phyloP scores from a whole-genome alignment of 1,140 invertebrate species.

The Macrostomum lignano region DNA sequence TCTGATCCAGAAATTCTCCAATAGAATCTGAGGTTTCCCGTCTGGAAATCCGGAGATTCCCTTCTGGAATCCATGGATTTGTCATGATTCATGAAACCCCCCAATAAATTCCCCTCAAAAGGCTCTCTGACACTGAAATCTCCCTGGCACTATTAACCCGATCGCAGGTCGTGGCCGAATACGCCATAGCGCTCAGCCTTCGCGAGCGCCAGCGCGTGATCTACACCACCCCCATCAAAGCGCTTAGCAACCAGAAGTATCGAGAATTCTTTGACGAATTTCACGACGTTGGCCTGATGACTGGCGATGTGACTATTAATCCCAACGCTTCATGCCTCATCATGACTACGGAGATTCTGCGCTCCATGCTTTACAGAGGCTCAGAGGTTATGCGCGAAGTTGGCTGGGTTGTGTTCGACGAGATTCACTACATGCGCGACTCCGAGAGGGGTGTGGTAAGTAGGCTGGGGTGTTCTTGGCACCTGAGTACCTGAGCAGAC shows the following conservation, averaged over 20 bases:
- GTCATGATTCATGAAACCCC: too few species aligned
- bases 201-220: constrained; percentile 58
- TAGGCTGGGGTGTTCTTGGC: too few species aligned
- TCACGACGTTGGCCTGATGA: constrained; percentile 73
- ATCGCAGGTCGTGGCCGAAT: constrained; percentile 18
- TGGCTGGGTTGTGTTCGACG: constrained; percentile 97
- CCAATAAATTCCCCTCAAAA: not conserved
- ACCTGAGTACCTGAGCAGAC: too few species aligned
- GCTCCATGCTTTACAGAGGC: constrained; percentile 96
- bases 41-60: too few species aligned
- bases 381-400: constrained; percentile 88
- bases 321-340: constrained; percentile 82
- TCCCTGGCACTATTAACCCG: not conserved
- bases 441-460: constrained; percentile 63
- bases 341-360: constrained; percentile 98
- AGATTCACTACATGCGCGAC: constrained; percentile 99
- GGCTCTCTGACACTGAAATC: not conserved
- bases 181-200: constrained; percentile 41
- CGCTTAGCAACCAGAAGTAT: constrained; percentile 96
- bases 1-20: not conserved
- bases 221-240: constrained; percentile 98
- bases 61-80: constrained; percentile 1
- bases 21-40: not conserved
- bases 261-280: constrained; percentile 91
- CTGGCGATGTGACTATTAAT: constrained; percentile 96